Base-by-base conservation (phyloP, 2,113 vertebrate genomes). In the Austrofundulus limnaeus region DNA sequence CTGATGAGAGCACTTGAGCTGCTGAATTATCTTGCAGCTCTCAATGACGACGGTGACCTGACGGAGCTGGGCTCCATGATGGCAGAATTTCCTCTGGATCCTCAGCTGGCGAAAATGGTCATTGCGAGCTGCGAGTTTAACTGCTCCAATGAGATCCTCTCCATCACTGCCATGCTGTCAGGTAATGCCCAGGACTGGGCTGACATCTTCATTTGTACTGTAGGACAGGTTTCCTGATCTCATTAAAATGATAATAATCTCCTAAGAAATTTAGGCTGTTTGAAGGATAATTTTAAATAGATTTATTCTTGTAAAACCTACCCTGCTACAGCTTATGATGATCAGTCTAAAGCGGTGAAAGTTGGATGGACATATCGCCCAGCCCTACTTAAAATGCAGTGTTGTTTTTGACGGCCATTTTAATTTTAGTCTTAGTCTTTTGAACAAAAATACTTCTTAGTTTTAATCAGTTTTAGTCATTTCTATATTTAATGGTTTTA, bases 121-220 rank as follows among this genome's bases (percentile, higher is more conserved):
- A 98, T 99, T 85, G 95, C 96, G 90, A 98, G 95, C 93, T 98
- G 96, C 86, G 96, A 98, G 83, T 97, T 95, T 94, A 98, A 98
- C 94, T 98, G 96, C 87, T 98, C 95, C 89, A 98, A 96, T 68
- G 96, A 99, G 94, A 87, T 98, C 92, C 95, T 99, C 73, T 97
- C 96, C 89, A 97, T 99, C 92, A 97, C 96, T 76, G 95, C 96
- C 88, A 98, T 98, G 96, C 92, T 98, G 94, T 98, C 97, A 98
- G 96, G 96, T 98, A 98, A 96, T 93, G 91, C 88, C 83, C 89
- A 83, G 91, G 70, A 82, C 86, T 80, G 87, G 75, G 85, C 85
- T 72, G 72, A 77, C 81, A 20, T 68, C 73, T 72, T 67, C 77
- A 81, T 61, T 52, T 77, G 79, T 70, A 53, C 75, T 74, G 15